A percentile compares a stretch with the other conserved stretches of the same genome.
phyloP scores from a whole-genome alignment of 2,888 invertebrate species.

The Aplocera efformata region DNA sequence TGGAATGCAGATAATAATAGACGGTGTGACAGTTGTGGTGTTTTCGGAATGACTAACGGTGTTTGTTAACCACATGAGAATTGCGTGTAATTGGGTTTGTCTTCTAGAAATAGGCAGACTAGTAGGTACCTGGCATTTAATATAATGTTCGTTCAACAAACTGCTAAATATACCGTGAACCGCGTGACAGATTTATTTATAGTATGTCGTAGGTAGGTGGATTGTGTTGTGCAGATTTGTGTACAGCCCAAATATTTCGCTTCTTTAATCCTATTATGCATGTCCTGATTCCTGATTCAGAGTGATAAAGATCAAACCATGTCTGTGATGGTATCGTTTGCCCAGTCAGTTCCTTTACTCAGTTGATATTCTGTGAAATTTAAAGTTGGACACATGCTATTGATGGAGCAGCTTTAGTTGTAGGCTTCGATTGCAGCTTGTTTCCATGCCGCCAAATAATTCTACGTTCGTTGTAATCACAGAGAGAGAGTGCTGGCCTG shows the following conservation, averaged over 20 bases:
- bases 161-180: slow-evolving; percentile 33
- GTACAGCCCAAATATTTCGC: slow-evolving; percentile 10
- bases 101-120: slow-evolving; percentile 10
- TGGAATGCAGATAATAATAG: slow-evolving; percentile 65
- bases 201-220: slow-evolving; percentile 21
- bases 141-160: slow-evolving; percentile 9
- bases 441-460: too few species aligned
- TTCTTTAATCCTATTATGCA: slow-evolving; percentile 9
- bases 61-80: slow-evolving; percentile 18
- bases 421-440: too few species aligned
- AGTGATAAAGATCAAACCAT: too few species aligned
- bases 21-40: slow-evolving; percentile 42
- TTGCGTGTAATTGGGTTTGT: background rate
- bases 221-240: slow-evolving; percentile 23
- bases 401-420: too few species aligned
- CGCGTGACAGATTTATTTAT: slow-evolving; percentile 31
- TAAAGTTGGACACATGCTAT: too few species aligned
- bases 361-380: too few species aligned
- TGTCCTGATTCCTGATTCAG: slow-evolving; percentile 5
- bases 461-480: too few species aligned
- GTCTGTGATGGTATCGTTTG: too few species aligned
- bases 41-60: slow-evolving; percentile 38
- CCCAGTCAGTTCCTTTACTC: too few species aligned
- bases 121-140: slow-evolving; percentile 6
- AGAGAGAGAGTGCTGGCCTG: too few species aligned